phyloP scores from a whole-genome alignment of 2,113 vertebrate species.

The Prochilodus magdalenae region DNA sequence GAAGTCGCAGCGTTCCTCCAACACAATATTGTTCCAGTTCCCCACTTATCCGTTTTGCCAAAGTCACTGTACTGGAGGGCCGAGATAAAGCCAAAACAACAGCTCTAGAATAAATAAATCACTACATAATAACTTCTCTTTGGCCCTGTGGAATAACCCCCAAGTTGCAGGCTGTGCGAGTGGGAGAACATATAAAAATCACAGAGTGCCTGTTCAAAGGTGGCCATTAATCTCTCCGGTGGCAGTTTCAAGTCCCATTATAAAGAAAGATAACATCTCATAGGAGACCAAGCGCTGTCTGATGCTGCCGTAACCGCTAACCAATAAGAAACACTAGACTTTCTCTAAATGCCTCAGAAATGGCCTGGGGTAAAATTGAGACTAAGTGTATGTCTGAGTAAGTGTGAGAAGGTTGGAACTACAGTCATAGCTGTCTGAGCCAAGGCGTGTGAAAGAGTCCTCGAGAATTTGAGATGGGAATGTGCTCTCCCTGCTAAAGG shows the following conservation, averaged over 20 bases:
- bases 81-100: slow-evolving; percentile 35
- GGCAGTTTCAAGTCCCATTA: slow-evolving; percentile 30
- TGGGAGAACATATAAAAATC: slow-evolving; percentile 12
- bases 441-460: background rate
- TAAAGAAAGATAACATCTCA: slow-evolving; percentile 33
- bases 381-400: background rate
- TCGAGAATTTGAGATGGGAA: background rate
- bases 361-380: background rate
- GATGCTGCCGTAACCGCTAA: background rate
- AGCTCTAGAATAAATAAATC: slow-evolving; percentile 50
- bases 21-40: slow-evolving; percentile 2
- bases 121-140: slow-evolving; percentile 21
- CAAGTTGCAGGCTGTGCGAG: slow-evolving; percentile 10
- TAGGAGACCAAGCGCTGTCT: background rate
- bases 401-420: background rate
- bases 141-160: slow-evolving; percentile 1
- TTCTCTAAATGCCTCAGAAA: background rate
- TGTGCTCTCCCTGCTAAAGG: background rate
- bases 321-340: background rate
- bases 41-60: slow-evolving; percentile 11
- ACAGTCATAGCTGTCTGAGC: background rate
- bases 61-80: slow-evolving; percentile 28
- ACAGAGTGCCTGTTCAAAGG: slow-evolving; percentile 3
- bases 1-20: slow-evolving; percentile 6
- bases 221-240: slow-evolving; percentile 30